These are phyloP conservation scores for Chascanopsetta lugubris DNA, from an alignment of 2,113 vertebrate genomes.

Conservation along the genomic window DNA sequence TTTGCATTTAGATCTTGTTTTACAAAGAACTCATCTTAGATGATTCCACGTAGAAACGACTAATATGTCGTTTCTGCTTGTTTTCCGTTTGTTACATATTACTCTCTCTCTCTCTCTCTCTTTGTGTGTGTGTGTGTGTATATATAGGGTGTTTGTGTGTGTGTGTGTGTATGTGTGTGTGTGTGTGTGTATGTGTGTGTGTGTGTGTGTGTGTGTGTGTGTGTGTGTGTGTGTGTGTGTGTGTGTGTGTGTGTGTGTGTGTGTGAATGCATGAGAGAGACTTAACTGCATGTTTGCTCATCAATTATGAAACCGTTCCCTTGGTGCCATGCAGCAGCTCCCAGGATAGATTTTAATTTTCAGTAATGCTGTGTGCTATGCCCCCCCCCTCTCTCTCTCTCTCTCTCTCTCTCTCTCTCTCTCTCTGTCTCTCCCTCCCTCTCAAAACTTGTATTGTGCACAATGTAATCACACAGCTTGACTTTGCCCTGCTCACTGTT, in stretches of 20 bases:
- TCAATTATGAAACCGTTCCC: background rate
- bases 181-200: too few relatives aligned
- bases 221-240: too few relatives aligned
- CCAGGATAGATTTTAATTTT: background rate
- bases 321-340: background rate
- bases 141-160: too few relatives aligned
- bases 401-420: background rate
- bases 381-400: background rate
- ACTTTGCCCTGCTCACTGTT: background rate
- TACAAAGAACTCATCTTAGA: too few relatives aligned
- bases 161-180: too few relatives aligned
- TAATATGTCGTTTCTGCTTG: too few relatives aligned
- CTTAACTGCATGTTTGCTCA: background rate
- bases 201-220: too few relatives aligned
- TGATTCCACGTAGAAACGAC: too few relatives aligned
- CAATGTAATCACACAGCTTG: conserved; percentile 49
- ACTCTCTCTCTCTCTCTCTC: too few relatives aligned
- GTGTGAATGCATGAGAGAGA: background rate
- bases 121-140: too few relatives aligned
- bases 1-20: too few relatives aligned
- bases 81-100: too few relatives aligned
- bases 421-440: background rate
- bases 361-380: background rate
- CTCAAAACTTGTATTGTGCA: conserved; percentile 3
- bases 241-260: background rate